Conservation (phyloP, 2,797 vertebrate species). For the Tokudaia muenninki region DNA sequence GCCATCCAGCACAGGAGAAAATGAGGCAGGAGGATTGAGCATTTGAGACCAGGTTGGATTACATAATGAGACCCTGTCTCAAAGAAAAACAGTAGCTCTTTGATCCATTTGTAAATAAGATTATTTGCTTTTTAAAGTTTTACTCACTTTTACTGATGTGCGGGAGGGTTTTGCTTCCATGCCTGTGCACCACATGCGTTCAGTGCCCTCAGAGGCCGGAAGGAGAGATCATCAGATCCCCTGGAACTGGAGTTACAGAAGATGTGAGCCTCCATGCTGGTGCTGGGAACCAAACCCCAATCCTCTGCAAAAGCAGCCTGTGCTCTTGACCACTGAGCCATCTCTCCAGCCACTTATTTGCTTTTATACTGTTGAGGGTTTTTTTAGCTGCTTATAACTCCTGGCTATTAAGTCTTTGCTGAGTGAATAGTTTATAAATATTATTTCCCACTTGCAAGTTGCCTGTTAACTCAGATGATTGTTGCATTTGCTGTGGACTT, state of each 20-base stretch:
- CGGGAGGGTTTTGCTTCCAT: neutral
- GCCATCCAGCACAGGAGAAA: neutral
- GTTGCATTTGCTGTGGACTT: neutral
- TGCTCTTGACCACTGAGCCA: no score
- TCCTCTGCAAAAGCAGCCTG: no score
- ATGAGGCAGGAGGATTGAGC: neutral
- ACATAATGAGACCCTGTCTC: no score
- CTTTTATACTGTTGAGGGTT: neutral
- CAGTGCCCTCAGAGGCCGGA: neutral
- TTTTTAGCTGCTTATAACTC: neutral
- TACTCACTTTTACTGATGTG: no score
- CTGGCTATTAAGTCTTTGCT: neutral
- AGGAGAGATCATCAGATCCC: neutral
- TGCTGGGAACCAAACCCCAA: no score
- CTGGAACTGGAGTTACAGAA: neutral
- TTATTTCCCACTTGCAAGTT: neutral
- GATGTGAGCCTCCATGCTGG: no score
- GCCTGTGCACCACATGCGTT: neutral
- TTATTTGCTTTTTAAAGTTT: neutral
- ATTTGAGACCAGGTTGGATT: neutral
- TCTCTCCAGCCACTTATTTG: no score
- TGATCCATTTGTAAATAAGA: neutral
- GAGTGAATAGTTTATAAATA: neutral
- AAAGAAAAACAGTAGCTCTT: neutral
- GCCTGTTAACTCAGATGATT: neutral